Evolutionary conservation across 53 echinoderm and acorn worm genomes (phyloP).

Genomic region (Henricia sp.): DNA sequence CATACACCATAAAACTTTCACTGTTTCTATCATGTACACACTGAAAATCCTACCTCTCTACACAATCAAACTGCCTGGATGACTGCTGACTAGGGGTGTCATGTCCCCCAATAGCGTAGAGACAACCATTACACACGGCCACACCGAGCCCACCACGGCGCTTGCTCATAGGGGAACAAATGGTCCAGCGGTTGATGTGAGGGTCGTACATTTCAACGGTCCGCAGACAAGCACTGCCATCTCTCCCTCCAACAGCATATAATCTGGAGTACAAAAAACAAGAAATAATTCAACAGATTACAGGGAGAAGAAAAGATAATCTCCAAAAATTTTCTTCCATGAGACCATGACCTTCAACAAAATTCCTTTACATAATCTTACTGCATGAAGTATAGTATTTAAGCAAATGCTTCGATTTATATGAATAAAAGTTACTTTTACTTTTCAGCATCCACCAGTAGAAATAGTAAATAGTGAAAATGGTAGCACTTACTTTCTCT

Average conservation of each 20-base stretch:
- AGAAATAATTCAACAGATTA: background rate
- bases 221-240: constrained; percentile 89
- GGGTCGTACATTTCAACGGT: constrained; percentile 95
- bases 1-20: too few species aligned
- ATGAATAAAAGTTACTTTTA: too few species aligned
- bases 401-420: too few species aligned
- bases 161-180: constrained; percentile 92
- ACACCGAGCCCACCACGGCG: constrained; percentile 88
- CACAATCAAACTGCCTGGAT: constrained; percentile 94
- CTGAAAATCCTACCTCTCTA: constrained; percentile 96
- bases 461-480: too few species aligned
- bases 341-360: too few species aligned
- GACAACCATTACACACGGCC: constrained; percentile 88
- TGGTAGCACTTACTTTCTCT: too few species aligned
- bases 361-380: too few species aligned
- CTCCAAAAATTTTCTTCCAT: too few species aligned
- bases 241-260: constrained; percentile 93
- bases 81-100: constrained; percentile 90
- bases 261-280: constrained; percentile 60
- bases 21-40: too few species aligned
- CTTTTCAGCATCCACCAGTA: too few species aligned
- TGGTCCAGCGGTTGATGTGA: constrained; percentile 93
- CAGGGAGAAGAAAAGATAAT: background rate
- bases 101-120: constrained; percentile 97
- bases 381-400: too few species aligned